Evolutionary conservation across 2,797 vertebrate genomes (phyloP), one percentile per base, ranked within the genome.

Genomic region (Enteromius mattozi): DNA sequence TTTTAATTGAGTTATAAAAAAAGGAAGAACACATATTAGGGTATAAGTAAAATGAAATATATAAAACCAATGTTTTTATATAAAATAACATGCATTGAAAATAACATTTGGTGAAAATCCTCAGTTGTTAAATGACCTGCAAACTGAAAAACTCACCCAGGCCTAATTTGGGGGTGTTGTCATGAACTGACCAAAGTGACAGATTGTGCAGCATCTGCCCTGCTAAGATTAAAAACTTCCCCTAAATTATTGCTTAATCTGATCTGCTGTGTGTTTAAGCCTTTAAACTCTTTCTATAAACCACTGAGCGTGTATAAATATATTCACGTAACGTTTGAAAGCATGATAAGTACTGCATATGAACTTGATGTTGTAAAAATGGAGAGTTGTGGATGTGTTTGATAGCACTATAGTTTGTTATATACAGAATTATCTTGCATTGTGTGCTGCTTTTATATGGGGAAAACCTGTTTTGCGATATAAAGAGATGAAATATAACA

Each of bases 221-320:
- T 4, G 19, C 16, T 12, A 2, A 82, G 81, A 75, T 75, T 75
- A 75, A 8, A 63, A 66, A 66, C 21, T 81, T 37, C 21, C 56
- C 19, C 37, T 3, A 65, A 75, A 75, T 82, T 27, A 74, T 66
- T 82, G 4, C 42, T 47, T 63, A 72, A 82, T 75, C 81, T 75
- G 14, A 76, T 66, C 13, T 47, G 2, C 69, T 49, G 7, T n/a
- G 10, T 8, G 2, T 75, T 49, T 75, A 75, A 82, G 14, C 16
- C 21, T 3, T 9, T 74, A 35, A 74, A 56, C 49, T 42, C 40
- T 42, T 27, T 74, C 40, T 81, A 4, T 37, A 65, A 82, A 0
- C 8, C 49, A 42, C 35, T 72, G 27, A 59, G 27, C 13, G 33
- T 68, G 13, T 17, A 59, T 12, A 51, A 69, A 19, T 37, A n/a